Evolutionary conservation across 2,797 vertebrate species (phyloP).

Genomic region (Sebastes iracundus): DNA sequence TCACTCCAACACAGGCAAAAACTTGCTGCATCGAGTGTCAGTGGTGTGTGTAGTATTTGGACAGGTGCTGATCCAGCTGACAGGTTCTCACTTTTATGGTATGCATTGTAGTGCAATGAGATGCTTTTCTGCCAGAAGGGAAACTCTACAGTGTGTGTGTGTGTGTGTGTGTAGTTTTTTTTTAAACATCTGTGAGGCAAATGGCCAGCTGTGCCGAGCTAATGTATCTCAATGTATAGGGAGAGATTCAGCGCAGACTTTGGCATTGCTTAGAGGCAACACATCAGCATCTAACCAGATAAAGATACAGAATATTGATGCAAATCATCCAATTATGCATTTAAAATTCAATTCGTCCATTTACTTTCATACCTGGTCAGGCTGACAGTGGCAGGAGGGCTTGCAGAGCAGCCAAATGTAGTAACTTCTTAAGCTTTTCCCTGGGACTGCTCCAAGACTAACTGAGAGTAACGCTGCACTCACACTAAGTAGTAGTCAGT

Average conservation of each 20-base stretch:
- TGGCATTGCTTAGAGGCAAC: not conserved
- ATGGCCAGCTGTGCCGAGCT: not conserved
- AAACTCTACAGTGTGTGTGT: not conserved
- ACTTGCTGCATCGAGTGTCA: not conserved
- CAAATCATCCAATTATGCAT: not conserved
- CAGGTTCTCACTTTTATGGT: not conserved
- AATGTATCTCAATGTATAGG: not conserved
- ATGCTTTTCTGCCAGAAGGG: not conserved
- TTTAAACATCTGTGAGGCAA: slow-evolving; percentile 11
- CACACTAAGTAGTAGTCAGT: not conserved
- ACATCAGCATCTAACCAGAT: not conserved
- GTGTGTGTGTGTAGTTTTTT: not conserved
- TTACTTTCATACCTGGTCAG: not conserved
- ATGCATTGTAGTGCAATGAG: not conserved
- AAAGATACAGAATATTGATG: not conserved
- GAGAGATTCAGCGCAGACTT: not conserved
- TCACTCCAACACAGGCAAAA: not conserved
- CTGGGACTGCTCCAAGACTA: not conserved
- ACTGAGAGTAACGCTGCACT: not conserved
- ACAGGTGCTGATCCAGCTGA: not conserved
- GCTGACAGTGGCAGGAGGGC: not conserved
- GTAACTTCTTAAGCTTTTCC: not conserved
- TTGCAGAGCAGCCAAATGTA: not conserved
- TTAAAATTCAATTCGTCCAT: not conserved
- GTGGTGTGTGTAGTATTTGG: not conserved